Conservation (phyloP, 2,888 invertebrate genomes). For the Meiosimyza decipiens region DNA sequence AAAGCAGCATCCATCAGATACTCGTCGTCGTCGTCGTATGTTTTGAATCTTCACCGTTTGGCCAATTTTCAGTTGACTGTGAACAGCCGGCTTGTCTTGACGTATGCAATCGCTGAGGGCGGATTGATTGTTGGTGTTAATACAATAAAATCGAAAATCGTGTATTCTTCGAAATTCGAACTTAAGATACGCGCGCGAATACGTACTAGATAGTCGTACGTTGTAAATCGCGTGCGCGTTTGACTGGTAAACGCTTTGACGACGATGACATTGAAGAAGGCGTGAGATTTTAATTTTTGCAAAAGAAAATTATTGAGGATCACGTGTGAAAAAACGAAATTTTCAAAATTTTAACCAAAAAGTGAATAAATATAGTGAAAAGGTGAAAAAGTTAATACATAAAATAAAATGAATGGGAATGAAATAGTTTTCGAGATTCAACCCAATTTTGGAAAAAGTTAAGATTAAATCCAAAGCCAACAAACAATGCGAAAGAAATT, state of each 20-base stretch:
- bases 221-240: conserved; percentile 52
- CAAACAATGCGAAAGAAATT: no score
- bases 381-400: background rate
- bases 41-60: conserved; percentile 35
- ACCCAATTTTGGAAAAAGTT: conserved; percentile 8
- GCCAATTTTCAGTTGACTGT: conserved; percentile 61
- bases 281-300: conserved; percentile 6
- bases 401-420: background rate
- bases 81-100: conserved; percentile 64
- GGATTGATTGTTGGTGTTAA: background rate
- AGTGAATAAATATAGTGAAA: background rate
- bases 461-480: background rate
- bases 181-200: background rate
- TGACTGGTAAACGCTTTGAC: background rate
- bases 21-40: background rate
- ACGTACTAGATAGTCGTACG: background rate
- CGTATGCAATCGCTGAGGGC: conserved; percentile 47
- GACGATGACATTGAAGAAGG: background rate
- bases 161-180: conserved; percentile 39
- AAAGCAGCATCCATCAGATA: conserved; percentile 28
- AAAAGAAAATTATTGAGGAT: conserved; percentile 1
- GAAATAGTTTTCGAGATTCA: background rate
- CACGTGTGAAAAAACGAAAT: conserved; percentile 36
- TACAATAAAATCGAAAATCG: conserved; percentile 20
- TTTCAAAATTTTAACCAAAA: conserved; percentile 13